Base-by-base conservation (phyloP, 2,888 invertebrate genomes). In the Euspilapteryx auroguttella region DNA sequence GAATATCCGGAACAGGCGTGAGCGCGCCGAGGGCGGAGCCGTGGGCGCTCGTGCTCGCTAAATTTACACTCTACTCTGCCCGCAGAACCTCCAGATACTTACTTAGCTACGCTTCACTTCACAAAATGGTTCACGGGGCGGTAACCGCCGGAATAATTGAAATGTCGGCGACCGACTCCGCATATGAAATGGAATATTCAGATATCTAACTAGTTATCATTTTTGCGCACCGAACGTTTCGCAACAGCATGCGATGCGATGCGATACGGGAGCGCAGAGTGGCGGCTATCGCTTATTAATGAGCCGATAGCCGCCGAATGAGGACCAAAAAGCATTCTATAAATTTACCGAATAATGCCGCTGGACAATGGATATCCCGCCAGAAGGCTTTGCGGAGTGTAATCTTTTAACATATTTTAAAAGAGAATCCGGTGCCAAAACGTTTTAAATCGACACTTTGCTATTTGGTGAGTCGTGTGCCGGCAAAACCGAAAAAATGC, bases 251-350 rank as follows among this genome's bases (percentile, higher is more conserved):
- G n/a, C n/a, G n/a, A n/a, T n/a, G n/a, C n/a, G n/a, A n/a, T n/a
- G n/a, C n/a, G n/a, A n/a, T n/a, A n/a, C n/a, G n/a, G n/a, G n/a
- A n/a, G n/a, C n/a, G n/a, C n/a, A n/a, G n/a, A n/a, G n/a, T n/a
- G n/a, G n/a, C n/a, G n/a, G n/a, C n/a, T 57, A 54, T 55, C 57
- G 57, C 63, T 59, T 58, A 64, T 63, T 63, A 62, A 64, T 62
- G 55, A 59, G 58, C 55, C 49, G 50, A 59, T 62, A 57, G 42
- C 50, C 49, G 46, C 45, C 50, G 54, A 55, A 59, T 55, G 49
- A 52, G 42, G 38, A 45, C 44, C 44, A 44, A 43, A 51, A 47
- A 47, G 44, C 42, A 48, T 52, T 47, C 54, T 49, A 63, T 64
- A 58, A 63, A 58, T 62, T 55, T 43, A 39, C 40, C 32, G 45